These are phyloP conservation scores for Spongilla lacustris DNA, from an alignment of 37 sponge, comb jelly and placozoan genomes.

Conservation along the genomic window DNA sequence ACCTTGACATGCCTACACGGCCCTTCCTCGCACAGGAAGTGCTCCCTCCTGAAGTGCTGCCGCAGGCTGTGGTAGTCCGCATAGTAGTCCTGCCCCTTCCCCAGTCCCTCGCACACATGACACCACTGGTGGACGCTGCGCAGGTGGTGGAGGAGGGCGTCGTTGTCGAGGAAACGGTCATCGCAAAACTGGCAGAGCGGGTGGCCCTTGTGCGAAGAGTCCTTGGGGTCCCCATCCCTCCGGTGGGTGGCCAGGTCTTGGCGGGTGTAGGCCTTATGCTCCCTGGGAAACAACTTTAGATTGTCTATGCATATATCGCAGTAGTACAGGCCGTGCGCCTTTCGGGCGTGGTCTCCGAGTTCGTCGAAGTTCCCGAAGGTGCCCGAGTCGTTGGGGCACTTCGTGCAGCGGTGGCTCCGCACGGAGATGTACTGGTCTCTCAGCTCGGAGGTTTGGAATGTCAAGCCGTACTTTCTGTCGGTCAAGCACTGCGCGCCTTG, in stretches of 20 bases:
- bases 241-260: constrained; percentile 69
- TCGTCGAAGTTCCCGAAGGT: constrained; percentile 23
- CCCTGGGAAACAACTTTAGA: constrained; percentile 80
- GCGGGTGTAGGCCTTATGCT: constrained; percentile 75
- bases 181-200: constrained; percentile 90
- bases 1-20: constrained; percentile 68
- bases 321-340: constrained; percentile 58
- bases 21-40: constrained; percentile 89
- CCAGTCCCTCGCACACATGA: constrained; percentile 86
- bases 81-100: constrained; percentile 78
- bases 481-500: not conserved
- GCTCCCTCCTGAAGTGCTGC: constrained; percentile 74
- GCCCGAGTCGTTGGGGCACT: constrained; percentile 26
- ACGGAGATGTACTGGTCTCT: constrained; percentile 10
- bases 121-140: constrained; percentile 91
- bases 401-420: constrained; percentile 12
- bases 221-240: constrained; percentile 73
- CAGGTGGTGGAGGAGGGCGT: constrained; percentile 77
- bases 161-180: constrained; percentile 86
- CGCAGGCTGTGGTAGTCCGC: constrained; percentile 39
- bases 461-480: constrained; percentile 44
- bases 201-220: constrained; percentile 81
- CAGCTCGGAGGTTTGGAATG: constrained; percentile 19
- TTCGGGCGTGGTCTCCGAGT: constrained; percentile 68
- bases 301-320: constrained; percentile 82